A percentile compares a stretch with the other conserved stretches of the same genome.
Conservation (phyloP, 2,888 invertebrate species). For the Mayetiola destructor region DNA sequence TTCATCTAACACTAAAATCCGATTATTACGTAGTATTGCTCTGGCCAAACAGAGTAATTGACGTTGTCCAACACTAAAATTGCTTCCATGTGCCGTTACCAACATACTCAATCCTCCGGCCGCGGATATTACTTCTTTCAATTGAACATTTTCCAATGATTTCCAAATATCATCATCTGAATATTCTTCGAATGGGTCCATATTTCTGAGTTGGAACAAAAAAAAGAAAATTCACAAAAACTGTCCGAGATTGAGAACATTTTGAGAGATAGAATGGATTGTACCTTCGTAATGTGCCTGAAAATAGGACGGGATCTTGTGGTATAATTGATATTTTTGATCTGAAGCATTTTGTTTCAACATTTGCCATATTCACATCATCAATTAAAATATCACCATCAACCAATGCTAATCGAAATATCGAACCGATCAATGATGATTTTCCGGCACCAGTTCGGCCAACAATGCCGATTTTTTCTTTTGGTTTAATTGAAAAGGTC, state of each 20-base stretch:
- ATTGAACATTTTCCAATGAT: conserved; percentile 55
- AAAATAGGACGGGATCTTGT: conserved; percentile 38
- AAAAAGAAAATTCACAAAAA: background rate
- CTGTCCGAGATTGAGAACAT: too few species aligned
- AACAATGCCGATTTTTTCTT: conserved; percentile 46
- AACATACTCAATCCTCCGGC: conserved; percentile 38
- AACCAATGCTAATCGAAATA: conserved; percentile 43
- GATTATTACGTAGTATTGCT: conserved; percentile 62
- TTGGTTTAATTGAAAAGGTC: conserved; percentile 38
- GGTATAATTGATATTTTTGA: conserved; percentile 49
- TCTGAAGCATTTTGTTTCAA: conserved; percentile 46
- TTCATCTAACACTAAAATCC: conserved; percentile 56
- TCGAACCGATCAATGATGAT: conserved; percentile 49
- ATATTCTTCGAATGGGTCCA: conserved; percentile 61
- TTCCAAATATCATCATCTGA: conserved; percentile 53
- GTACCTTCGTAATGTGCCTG: conserved; percentile 37
- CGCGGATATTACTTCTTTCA: conserved; percentile 38
- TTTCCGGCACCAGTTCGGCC: conserved; percentile 57
- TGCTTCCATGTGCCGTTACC: conserved; percentile 42
- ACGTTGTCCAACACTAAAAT: conserved; percentile 48
- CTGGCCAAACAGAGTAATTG: conserved; percentile 69
- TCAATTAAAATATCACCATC: conserved; percentile 57
- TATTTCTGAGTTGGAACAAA: conserved; percentile 42
- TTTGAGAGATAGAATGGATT: conserved; percentile 19
- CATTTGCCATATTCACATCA: conserved; percentile 40